Base-by-base conservation (phyloP, 2,113 vertebrate species). In the Larimichthys crocea region DNA sequence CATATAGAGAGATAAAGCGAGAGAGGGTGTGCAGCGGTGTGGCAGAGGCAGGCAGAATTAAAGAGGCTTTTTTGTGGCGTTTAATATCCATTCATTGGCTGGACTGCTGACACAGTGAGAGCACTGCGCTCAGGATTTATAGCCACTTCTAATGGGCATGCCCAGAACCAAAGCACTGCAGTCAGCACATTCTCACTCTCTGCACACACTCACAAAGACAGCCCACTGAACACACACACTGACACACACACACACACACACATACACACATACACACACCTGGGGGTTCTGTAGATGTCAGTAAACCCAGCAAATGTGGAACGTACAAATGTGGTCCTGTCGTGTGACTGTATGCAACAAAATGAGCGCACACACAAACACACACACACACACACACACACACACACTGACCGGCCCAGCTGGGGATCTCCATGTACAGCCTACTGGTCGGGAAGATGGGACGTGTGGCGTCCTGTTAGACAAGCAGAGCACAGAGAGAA, bases 41-140 rank as follows among this genome's bases (percentile, higher is more conserved):
- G 86, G 86, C 79, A 71, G 90, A 93, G 85, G 94, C 73, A 94
- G 93, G 94, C 92, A 90, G 94, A 96, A 95, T 96, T 94, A 96
- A 94, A 95, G 92, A 94, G 95, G 94, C 93, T 96, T 96, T 89
- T 94, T 93, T 92, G 95, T 95, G 92, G 90, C 86, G 56, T 96
- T 97, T 97, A 95, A 96, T 96, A 96, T 95, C 96, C 95, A 95
- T 96, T 96, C 95, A 94, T 96, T 96, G 91, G 79, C 79, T 93
- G 94, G 95, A 94, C 93, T 96, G 96, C 96, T 97, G 96, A 97
- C 90, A 60, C 92, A 95, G 96, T 94, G n/a, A 92, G 94, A 96
- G 94, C 92, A 89, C 93, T 91, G 92, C 83, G 91, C 94, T 91
- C 52, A 63, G 92, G 94, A 96, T 97, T 95, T 95, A 96, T 94